Conservation (phyloP, 2,113 vertebrate species). For the Rhinichthys klamathensis region DNA sequence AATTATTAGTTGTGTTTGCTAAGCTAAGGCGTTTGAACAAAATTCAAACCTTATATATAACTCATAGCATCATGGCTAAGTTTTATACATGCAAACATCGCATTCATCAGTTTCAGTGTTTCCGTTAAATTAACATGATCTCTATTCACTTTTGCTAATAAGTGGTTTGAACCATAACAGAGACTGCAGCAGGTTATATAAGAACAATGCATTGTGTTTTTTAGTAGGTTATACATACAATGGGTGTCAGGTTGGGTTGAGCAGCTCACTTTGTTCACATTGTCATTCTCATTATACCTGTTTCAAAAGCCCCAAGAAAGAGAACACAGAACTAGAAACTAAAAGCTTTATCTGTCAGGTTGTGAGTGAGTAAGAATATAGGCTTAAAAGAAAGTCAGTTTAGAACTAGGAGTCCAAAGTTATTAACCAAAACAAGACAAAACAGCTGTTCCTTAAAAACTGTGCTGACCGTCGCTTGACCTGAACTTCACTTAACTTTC, state of each 20-base stretch:
- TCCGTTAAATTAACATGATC: background rate
- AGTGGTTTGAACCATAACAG: background rate
- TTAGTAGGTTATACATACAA: background rate
- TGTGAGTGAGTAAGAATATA: background rate
- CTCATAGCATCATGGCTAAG: background rate
- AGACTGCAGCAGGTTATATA: background rate
- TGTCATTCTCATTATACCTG: background rate
- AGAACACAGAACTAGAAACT: background rate
- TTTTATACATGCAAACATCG: background rate
- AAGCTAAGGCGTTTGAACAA: background rate
- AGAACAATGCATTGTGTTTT: background rate
- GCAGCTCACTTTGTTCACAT: background rate
- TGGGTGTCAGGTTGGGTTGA: background rate
- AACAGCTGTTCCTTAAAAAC: background rate
- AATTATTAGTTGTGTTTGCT: background rate
- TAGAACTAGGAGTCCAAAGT: background rate
- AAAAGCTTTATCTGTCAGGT: background rate
- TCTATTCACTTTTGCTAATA: background rate
- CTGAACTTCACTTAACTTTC: background rate
- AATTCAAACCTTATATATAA: background rate
- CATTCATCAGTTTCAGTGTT: background rate
- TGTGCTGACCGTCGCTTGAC: background rate
- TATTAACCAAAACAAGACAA: background rate
- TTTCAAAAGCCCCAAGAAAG: background rate
- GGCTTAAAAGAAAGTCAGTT: no score